Base-by-base conservation (phyloP, 2,888 invertebrate species). In the Oscheius sp. region DNA sequence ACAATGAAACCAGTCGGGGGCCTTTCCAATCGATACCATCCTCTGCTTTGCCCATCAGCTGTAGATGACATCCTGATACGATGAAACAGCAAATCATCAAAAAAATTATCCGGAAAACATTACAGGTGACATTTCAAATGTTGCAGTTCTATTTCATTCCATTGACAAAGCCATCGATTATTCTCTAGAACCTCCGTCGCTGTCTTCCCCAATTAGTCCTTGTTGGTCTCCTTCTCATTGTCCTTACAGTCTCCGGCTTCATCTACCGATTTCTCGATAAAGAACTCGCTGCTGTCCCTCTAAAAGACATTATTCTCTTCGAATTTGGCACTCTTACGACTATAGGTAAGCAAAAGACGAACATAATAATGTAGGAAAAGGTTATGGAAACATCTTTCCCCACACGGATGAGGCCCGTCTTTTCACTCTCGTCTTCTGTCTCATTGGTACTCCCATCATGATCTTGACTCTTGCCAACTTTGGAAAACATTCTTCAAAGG, bases 341-440 rank as follows among this genome's bases (percentile, higher is more conserved):
- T 1, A 77, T 77, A 28, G 77, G 71, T 68, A 12, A 50, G 61
- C 4, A 14, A 4, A 5, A 30, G 9, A 38, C 12, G 3, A 14
- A 12, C 2, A 44, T 8, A 20, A 24, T 2, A 2, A 14, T n/a
- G n/a, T 45, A 24, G 1, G 30, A 72, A 14, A 33, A 75, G 75
- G 81, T 2, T 81, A 80, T 44, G 81, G 81, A 9, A 78, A 81
- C 63, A 71, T 80, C 26, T 68, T 44, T 32, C 81, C 81, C n/a
- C 68, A 70, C 12, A 78, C 71, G 0, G 59, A 70, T 8, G 30
- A 54, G 5, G 70, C 78, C 0, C 56, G 69, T 24, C 3, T 77
- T 2, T 81, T 80, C 71, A 62, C 74, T 17, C 71, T 80, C 6
- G 26, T 73, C 12, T 80, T 75, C 57, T 68, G 78, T 9, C 50